Evolutionary conservation across 1,140 invertebrate species (phyloP).

Genomic region (Drosophila parabipectinata): DNA sequence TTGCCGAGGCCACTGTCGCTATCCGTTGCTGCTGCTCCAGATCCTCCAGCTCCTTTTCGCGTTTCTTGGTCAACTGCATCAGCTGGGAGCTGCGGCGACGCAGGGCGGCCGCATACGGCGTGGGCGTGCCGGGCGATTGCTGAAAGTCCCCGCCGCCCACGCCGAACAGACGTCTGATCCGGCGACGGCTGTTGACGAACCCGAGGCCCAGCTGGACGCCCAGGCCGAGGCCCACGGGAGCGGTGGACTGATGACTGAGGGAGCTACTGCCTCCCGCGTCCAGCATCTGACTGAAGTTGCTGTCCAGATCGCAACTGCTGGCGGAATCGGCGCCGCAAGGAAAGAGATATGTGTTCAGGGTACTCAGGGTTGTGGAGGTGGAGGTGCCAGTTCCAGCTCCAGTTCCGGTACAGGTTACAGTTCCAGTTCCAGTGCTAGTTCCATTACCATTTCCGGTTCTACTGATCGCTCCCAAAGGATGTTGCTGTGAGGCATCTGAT

Average conservation of each 20-base stretch:
- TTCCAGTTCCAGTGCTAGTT: constrained; percentile 12
- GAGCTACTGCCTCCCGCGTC: constrained; percentile 57
- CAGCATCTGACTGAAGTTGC: constrained; percentile 81
- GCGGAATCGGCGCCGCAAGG: constrained; percentile 76
- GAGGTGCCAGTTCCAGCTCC: constrained; percentile 33
- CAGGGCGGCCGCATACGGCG: constrained; percentile 51
- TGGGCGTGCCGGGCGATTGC: constrained; percentile 18
- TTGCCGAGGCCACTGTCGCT: constrained; percentile 72
- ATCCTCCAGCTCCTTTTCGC: constrained; percentile 63
- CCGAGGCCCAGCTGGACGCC: constrained; percentile 68
- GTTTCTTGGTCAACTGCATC: constrained; percentile 71
- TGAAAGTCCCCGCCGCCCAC: constrained; percentile 49
- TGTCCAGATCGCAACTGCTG: constrained; percentile 75
- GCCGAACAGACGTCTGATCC: constrained; percentile 70
- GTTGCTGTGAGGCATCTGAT: constrained; percentile 27
- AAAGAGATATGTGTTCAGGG: constrained; percentile 82
- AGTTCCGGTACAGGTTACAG: constrained; percentile 8
- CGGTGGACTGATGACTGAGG: constrained; percentile 33
- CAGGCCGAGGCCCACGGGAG: constrained; percentile 28
- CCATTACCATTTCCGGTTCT: constrained; percentile 8
- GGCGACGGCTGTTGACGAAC: constrained; percentile 77
- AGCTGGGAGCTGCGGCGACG: constrained; percentile 75
- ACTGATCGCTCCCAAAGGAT: neutral
- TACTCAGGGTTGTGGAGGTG: constrained; percentile 77
- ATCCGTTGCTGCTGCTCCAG: constrained; percentile 74